These are phyloP conservation scores for Dipus sagitta DNA, from an alignment of 2,797 vertebrate species.

Conservation along the genomic window DNA sequence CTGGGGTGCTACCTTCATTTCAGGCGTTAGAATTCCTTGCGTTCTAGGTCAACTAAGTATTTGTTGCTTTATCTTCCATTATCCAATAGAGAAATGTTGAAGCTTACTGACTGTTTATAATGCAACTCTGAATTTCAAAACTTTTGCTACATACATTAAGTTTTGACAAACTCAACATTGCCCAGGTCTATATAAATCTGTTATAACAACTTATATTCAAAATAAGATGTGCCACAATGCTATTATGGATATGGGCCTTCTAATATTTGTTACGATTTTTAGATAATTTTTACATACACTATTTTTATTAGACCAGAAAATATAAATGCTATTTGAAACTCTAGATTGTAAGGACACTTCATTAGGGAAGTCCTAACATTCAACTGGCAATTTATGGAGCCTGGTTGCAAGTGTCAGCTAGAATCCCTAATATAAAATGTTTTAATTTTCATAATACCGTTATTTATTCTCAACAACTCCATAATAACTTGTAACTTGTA, in stretches of 20 bases:
- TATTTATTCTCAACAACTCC: constrained; percentile 43
- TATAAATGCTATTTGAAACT: constrained; percentile 48
- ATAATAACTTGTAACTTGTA: background rate
- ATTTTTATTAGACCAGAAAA: constrained; percentile 48
- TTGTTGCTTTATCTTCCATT: constrained; percentile 2
- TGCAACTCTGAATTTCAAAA: background rate
- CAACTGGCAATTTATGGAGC: background rate
- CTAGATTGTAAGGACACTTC: background rate
- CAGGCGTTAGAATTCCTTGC: background rate
- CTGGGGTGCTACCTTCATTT: constrained; percentile 1
- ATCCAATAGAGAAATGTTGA: constrained; percentile 9
- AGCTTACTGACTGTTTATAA: background rate
- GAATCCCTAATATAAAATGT: constrained; percentile 5
- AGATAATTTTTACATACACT: constrained; percentile 11
- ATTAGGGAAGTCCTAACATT: background rate
- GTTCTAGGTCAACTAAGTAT: background rate
- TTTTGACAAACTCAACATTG: constrained; percentile 30
- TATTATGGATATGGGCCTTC: background rate
- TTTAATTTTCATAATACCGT: constrained; percentile 17
- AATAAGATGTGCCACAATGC: constrained; percentile 14
- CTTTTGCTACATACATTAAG: background rate
- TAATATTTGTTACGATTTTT: constrained; percentile 44
- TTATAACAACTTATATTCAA: constrained; percentile 49
- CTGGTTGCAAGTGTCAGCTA: background rate
- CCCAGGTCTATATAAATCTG: background rate